A percentile compares a stretch with the other conserved stretches of the same genome.
These are phyloP conservation scores for Darevskia mixta DNA, from an alignment of 2,797 vertebrate species.

Conservation along the genomic window DNA sequence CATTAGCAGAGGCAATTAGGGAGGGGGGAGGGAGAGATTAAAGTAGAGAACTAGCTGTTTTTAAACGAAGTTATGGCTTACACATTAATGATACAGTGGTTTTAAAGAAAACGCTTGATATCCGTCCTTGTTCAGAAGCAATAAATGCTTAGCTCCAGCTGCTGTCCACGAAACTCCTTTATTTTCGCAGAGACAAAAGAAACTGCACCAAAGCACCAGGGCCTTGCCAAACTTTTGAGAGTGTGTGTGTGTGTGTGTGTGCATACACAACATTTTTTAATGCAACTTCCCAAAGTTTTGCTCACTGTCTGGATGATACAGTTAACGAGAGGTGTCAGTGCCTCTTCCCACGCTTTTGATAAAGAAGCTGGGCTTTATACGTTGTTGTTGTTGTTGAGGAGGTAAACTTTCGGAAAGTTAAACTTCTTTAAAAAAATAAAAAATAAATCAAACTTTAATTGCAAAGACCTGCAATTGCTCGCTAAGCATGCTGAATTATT, in stretches of 20 bases:
- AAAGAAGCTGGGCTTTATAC: slow-evolving; percentile 60
- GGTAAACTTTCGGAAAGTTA: slow-evolving; percentile 68
- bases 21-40: not conserved
- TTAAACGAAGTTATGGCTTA: slow-evolving; percentile 38
- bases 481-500: slow-evolving; percentile 72
- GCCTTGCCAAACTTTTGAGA: slow-evolving; percentile 49
- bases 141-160: slow-evolving; percentile 28
- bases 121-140: slow-evolving; percentile 14
- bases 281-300: slow-evolving; percentile 75
- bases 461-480: slow-evolving; percentile 71
- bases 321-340: slow-evolving; percentile 75
- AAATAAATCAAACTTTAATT: slow-evolving; percentile 75
- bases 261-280: slow-evolving; percentile 68
- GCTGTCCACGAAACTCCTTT: not conserved
- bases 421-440: slow-evolving; percentile 64
- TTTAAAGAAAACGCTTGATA: not conserved
- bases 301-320: slow-evolving; percentile 69
- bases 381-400: not conserved
- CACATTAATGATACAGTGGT: slow-evolving; percentile 45
- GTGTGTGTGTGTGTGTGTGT: not conserved
- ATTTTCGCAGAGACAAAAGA: slow-evolving; percentile 55
- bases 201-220: slow-evolving; percentile 47
- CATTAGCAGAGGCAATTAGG: slow-evolving; percentile 8
- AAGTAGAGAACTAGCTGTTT: not conserved
- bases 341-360: slow-evolving; percentile 72